phyloP scores from a whole-genome alignment of 1,140 invertebrate species.

The Brachionus asplanchnoidis region DNA sequence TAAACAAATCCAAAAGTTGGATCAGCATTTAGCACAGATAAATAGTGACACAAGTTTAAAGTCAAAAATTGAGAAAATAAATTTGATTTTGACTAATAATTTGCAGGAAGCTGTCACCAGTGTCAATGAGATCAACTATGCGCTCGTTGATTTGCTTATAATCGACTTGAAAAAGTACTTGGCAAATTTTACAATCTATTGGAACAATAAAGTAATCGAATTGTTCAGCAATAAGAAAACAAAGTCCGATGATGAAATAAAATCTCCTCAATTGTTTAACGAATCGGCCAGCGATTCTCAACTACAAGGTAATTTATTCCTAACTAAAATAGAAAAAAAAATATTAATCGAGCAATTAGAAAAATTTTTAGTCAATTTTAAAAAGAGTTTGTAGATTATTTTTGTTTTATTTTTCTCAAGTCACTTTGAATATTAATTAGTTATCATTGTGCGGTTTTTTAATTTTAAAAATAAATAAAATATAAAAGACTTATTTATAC shows the following conservation, averaged over 20 bases:
- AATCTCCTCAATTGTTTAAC: neutral
- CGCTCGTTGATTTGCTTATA: neutral
- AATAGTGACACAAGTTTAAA: neutral
- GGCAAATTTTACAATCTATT: neutral
- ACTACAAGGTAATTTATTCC: neutral
- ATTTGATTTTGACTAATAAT: slow-evolving; percentile 28
- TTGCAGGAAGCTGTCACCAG: neutral
- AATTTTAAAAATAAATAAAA: no score
- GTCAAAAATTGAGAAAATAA: slow-evolving; percentile 33
- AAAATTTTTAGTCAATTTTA: neutral
- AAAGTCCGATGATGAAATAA: neutral
- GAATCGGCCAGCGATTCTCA: neutral
- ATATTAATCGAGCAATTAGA: neutral
- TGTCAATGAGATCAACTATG: neutral
- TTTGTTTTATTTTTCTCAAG: neutral
- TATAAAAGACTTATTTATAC: no score
- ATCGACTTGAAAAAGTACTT: slow-evolving; percentile 37
- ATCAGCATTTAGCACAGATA: neutral
- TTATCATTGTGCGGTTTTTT: no score
- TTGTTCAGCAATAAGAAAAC: slow-evolving; percentile 37
- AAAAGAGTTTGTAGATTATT: neutral
- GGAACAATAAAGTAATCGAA: slow-evolving; percentile 21
- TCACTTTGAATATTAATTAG: no score
- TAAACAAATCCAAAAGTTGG: slow-evolving; percentile 33
- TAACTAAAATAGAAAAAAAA: no score